Evolutionary conservation across 2,888 invertebrate species (phyloP), one percentile per base, ranked within the genome.

Genomic region (Tigriopus californicus): DNA sequence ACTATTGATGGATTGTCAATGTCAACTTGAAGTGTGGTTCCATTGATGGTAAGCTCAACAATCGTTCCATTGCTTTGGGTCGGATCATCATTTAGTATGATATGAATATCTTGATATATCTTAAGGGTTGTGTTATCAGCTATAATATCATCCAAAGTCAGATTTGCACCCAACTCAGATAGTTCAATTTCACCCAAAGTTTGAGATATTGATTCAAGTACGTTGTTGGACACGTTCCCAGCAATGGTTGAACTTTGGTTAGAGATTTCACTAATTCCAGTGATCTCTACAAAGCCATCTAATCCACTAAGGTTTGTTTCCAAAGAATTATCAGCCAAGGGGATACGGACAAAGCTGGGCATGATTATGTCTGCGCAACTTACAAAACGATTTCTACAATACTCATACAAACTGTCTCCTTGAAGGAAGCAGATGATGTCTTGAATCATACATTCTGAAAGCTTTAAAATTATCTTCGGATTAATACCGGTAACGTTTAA

Each of bases 61-160:
- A 33, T 33, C 20, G 49, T 49, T 22, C 12, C 49, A 11, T 49
- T 49, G 49, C 15, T 20, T 18, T 49, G 15, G 5, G 49, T 8
- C 3, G 46, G 15, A 40, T 53, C 53, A n/a, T 24, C 20, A 15
- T 18, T 11, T 4, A 58, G 12, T 15, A 58, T 49, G 41, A 58
- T 25, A 11, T 41, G 20, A 25, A 58, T 24, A 33, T 59, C 59
- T 33, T 59, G 59, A 15, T 52, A 59, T 22, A 59, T 53, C 15
- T 51, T 51, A 11, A 59, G 52, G 1, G 59, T 59, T 12, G 52
- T 52, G 25, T 59, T 59, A 15, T 52, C 41, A 11, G 10, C 24
- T 20, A 56, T 20, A 8, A 56, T n/a, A 10, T 42, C 46, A 5
- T 20, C 20, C 13, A 56, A 46, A 2, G 20, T 49, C 13, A 49